Percentiles rank a stretch among this genome's conserved stretches.
phyloP scores from a whole-genome alignment of 2,888 invertebrate species.

The Apamea epomidion region DNA sequence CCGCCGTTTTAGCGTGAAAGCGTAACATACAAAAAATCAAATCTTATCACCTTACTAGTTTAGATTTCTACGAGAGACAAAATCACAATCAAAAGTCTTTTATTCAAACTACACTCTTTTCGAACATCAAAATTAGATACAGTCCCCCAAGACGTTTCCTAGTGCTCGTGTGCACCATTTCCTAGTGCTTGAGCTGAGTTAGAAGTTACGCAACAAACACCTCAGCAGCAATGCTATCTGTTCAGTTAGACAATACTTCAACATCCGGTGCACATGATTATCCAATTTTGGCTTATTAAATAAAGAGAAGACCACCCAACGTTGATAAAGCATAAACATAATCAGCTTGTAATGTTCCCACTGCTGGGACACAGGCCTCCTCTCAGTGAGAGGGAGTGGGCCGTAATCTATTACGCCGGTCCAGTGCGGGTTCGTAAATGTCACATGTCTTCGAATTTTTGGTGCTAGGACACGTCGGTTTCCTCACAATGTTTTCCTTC shows the following conservation, averaged over 20 bases:
- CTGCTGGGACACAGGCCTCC: too few relatives aligned
- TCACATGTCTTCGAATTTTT: too few relatives aligned
- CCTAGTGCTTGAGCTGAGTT: neutral
- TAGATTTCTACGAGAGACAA: neutral
- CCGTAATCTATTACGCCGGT: too few relatives aligned
- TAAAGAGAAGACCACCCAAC: neutral
- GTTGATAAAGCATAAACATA: neutral
- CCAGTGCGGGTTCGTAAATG: too few relatives aligned
- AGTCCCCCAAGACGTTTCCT: neutral
- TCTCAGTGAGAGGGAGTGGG: too few relatives aligned
- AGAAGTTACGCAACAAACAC: neutral
- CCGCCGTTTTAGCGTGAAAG: too few relatives aligned
- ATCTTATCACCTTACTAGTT: too few relatives aligned
- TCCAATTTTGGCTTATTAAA: neutral
- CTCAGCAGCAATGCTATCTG: neutral
- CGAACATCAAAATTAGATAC: neutral
- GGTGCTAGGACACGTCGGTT: too few relatives aligned
- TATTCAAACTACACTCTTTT: neutral
- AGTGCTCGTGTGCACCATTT: neutral
- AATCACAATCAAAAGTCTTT: too few relatives aligned
- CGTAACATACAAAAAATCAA: too few relatives aligned
- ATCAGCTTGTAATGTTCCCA: too few relatives aligned
- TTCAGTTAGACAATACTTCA: neutral
- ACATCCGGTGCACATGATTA: neutral
- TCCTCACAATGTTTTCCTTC: too few relatives aligned